These are phyloP conservation scores for Cerastis leucographa DNA, from an alignment of 2,888 invertebrate genomes.

Conservation along the genomic window DNA sequence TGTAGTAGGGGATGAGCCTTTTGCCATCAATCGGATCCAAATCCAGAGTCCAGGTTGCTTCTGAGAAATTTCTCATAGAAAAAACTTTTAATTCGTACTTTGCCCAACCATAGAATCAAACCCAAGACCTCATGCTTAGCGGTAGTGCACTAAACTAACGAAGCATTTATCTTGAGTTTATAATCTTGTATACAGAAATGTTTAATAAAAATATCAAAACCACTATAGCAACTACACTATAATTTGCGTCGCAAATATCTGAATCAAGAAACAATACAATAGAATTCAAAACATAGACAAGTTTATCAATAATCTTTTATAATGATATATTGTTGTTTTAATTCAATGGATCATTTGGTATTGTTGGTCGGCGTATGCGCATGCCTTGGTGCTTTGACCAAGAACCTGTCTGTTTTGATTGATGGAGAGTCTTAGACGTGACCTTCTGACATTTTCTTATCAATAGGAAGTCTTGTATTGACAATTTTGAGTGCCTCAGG, in stretches of 20 bases:
- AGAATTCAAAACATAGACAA: slow-evolving; percentile 54
- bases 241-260: slow-evolving; percentile 36
- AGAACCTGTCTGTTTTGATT: slow-evolving; percentile 54
- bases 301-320: slow-evolving; percentile 70
- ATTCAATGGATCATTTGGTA: slow-evolving; percentile 69
- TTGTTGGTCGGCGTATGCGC: slow-evolving; percentile 47
- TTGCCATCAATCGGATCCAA: not conserved
- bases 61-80: not conserved
- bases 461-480: slow-evolving; percentile 56
- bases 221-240: not conserved
- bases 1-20: not conserved
- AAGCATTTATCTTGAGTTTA: not conserved
- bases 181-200: not conserved
- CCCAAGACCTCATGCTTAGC: not conserved
- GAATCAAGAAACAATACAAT: slow-evolving; percentile 62
- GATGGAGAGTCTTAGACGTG: slow-evolving; percentile 52
- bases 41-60: not conserved
- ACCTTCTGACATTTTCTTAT: slow-evolving; percentile 57
- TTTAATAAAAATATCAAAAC: not conserved
- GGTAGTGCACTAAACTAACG: not conserved
- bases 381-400: slow-evolving; percentile 35
- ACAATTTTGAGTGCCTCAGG: slow-evolving; percentile 36
- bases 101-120: not conserved
- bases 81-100: not conserved
- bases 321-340: slow-evolving; percentile 72